These are phyloP conservation scores for Leptopilina clavipes DNA, from an alignment of 1,140 invertebrate species.

Conservation along the genomic window DNA sequence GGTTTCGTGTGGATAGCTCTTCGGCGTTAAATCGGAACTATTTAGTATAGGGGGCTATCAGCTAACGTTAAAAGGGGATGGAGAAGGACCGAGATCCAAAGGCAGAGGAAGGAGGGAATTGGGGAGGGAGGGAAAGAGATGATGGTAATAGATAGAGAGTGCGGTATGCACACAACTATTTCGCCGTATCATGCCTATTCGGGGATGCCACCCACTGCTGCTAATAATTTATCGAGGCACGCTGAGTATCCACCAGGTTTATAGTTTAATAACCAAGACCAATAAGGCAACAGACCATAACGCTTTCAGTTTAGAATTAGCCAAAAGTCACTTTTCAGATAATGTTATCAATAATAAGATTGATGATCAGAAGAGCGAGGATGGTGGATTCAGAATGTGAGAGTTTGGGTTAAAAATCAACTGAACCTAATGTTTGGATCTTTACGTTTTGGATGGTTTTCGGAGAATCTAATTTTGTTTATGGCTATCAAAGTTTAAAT, in stretches of 20 bases:
- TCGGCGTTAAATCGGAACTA: conserved; percentile 63
- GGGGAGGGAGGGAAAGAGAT: conserved; percentile 37
- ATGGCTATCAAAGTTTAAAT: no score
- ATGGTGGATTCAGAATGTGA: no score
- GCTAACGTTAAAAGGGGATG: conserved; percentile 34
- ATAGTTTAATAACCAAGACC: conserved; percentile 66
- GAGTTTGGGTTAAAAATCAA: no score
- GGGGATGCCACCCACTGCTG: conserved; percentile 59
- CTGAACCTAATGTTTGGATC: no score
- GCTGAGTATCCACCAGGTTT: conserved; percentile 63
- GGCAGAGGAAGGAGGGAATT: no score
- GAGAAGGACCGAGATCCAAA: conserved; percentile 39
- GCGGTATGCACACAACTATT: conserved; percentile 68
- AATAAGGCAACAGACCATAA: no score
- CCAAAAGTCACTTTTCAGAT: not conserved
- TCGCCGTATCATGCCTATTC: conserved; percentile 58
- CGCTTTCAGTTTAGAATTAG: no score
- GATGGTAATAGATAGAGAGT: conserved; percentile 47
- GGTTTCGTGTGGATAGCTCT: conserved; percentile 55
- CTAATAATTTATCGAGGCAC: conserved; percentile 67
- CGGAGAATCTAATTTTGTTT: no score
- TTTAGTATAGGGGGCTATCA: conserved; percentile 60
- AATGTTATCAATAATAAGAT: no score
- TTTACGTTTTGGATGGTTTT: no score
- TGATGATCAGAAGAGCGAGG: no score